Conservation (phyloP, 2,113 vertebrate genomes). For the western clawed frog (Xenopus tropicalis) region DNA sequence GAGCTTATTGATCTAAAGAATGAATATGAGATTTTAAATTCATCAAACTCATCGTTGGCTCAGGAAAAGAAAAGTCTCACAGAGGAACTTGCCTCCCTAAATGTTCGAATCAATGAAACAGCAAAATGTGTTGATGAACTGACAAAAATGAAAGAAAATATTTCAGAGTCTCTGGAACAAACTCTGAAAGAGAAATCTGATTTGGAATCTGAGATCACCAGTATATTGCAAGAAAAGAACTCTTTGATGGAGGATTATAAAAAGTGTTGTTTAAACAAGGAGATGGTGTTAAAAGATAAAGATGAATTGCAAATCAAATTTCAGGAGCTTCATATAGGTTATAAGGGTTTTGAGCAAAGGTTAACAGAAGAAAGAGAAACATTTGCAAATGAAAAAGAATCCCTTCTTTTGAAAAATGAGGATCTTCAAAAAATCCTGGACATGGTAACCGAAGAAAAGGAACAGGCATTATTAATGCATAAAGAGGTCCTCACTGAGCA, state of each 20-base stretch:
- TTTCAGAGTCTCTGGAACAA: constrained; percentile 66
- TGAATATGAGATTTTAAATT: constrained; percentile 61
- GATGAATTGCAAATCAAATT: constrained; percentile 60
- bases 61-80: constrained; percentile 67
- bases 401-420: constrained; percentile 48
- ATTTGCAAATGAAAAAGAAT: constrained; percentile 57
- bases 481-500: constrained; percentile 64
- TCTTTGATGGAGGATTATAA: constrained; percentile 63
- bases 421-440: constrained; percentile 54
- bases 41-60: constrained; percentile 55
- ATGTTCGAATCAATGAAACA: constrained; percentile 64
- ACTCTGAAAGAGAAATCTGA: constrained; percentile 54
- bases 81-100: constrained; percentile 55
- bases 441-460: constrained; percentile 60
- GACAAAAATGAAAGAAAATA: constrained; percentile 57
- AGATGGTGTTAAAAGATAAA: constrained; percentile 62
- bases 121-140: constrained; percentile 61
- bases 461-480: constrained; percentile 49
- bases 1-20: constrained; percentile 66
- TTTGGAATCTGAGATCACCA: constrained; percentile 58
- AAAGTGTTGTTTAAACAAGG: constrained; percentile 58
- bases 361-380: constrained; percentile 60
- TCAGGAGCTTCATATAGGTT: constrained; percentile 58
- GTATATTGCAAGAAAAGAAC: constrained; percentile 56
- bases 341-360: constrained; percentile 55